Conservation (phyloP, 2,797 vertebrate species). For the Notolepis coatsorum region DNA sequence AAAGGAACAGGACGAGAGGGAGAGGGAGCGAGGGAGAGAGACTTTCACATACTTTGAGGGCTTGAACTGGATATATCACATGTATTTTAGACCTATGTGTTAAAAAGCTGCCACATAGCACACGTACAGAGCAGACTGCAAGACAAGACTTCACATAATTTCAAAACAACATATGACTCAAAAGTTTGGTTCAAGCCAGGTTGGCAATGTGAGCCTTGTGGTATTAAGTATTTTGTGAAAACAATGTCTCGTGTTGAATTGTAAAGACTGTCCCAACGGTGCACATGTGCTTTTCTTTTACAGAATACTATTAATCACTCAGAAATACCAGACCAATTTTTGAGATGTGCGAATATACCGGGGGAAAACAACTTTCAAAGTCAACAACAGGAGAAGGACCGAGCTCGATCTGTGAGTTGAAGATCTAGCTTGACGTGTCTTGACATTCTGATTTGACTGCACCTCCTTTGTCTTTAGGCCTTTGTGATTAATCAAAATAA, state of each 20-base stretch:
- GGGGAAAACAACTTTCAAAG: slow-evolving; percentile 11
- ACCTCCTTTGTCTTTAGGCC: slow-evolving; percentile 51
- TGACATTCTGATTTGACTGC: slow-evolving; percentile 51
- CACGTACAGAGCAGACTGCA: slow-evolving; percentile 13
- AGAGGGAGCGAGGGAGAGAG: slow-evolving; percentile 45
- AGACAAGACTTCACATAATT: slow-evolving; percentile 15
- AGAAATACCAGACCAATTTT: slow-evolving; percentile 38
- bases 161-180: slow-evolving; percentile 2
- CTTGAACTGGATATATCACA: slow-evolving; percentile 49
- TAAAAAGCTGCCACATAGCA: slow-evolving; percentile 43
- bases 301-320: too few relatives aligned
- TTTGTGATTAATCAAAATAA: too few relatives aligned
- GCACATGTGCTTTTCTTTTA: too few relatives aligned
- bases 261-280: too few relatives aligned
- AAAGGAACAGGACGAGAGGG: slow-evolving; percentile 64
- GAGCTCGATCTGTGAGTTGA: slow-evolving; percentile 30
- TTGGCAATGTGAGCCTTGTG: not conserved
- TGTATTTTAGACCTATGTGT: slow-evolving; percentile 18
- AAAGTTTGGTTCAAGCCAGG: not conserved
- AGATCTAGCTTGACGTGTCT: slow-evolving; percentile 37
- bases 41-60: slow-evolving; percentile 65
- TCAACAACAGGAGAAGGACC: too few relatives aligned
- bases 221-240: slow-evolving; percentile 53
- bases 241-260: slow-evolving; percentile 38
- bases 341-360: slow-evolving; percentile 23